These are phyloP conservation scores for Pygocentrus nattereri DNA, from an alignment of 2,797 vertebrate species.

Conservation along the genomic window DNA sequence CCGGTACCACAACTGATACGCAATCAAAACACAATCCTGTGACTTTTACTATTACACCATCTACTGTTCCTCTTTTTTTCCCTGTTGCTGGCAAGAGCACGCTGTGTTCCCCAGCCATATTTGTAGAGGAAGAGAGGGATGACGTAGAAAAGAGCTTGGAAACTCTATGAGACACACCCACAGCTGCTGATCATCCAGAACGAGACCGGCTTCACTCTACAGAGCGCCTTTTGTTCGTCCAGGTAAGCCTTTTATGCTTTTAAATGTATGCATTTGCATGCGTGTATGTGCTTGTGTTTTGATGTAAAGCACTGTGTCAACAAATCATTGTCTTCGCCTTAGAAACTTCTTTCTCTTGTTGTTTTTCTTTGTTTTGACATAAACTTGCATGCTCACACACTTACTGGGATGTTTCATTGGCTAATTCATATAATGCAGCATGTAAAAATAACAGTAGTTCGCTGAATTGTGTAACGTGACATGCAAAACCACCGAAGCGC, in stretches of 20 bases:
- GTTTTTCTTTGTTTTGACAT: neutral
- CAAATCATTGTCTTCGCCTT: neutral
- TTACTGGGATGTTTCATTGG: neutral
- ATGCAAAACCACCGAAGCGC: neutral
- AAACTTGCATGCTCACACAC: neutral
- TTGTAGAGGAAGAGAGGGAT: slow-evolving; percentile 8
- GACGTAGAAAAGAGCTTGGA: neutral
- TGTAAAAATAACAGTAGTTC: no score
- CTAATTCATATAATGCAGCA: neutral
- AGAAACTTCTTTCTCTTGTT: neutral
- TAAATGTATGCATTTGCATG: slow-evolving; percentile 13
- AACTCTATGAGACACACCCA: neutral
- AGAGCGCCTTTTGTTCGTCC: neutral
- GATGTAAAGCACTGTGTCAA: no score
- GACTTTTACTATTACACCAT: neutral
- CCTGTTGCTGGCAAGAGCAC: slow-evolving; percentile 32
- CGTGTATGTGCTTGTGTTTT: neutral
- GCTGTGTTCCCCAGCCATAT: neutral
- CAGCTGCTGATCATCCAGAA: neutral
- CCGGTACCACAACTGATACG: neutral
- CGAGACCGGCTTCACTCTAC: neutral
- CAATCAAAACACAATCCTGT: neutral
- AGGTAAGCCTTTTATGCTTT: slow-evolving; percentile 6
- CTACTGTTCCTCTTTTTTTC: slow-evolving; percentile 3
- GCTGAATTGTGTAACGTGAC: neutral